phyloP scores from a whole-genome alignment of 2,888 invertebrate genomes.

The Pemphredon lugubris region DNA sequence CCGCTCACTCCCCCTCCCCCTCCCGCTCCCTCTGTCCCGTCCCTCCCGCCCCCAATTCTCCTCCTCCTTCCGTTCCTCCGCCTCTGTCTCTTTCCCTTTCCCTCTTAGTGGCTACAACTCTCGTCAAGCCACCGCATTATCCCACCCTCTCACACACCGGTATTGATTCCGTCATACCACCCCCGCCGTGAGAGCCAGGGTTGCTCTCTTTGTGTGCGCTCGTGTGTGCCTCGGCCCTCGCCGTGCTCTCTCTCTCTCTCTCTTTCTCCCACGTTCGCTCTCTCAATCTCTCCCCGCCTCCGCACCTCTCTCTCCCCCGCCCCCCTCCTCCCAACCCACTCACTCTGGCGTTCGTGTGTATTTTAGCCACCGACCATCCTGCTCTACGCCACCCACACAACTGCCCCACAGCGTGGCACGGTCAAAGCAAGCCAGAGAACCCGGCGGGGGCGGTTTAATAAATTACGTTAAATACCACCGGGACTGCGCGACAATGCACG shows the following conservation, averaged over 20 bases:
- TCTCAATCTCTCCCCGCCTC: no score
- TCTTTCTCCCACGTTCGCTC: no score
- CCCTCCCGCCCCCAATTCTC: neutral
- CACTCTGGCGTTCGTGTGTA: conserved; percentile 31
- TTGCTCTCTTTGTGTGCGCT: conserved; percentile 59
- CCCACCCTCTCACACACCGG: conserved; percentile 76
- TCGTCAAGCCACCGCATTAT: conserved; percentile 78
- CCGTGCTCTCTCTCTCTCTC: no score
- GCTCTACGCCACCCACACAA: conserved; percentile 9
- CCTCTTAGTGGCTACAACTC: conserved; percentile 68
- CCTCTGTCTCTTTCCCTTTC: conserved; percentile 29
- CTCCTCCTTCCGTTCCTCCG: conserved; percentile 24
- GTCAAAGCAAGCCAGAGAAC: conserved; percentile 48
- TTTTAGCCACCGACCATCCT: conserved; percentile 41
- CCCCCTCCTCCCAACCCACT: no score
- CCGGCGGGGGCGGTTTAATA: conserved; percentile 69
- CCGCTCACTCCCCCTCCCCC: neutral
- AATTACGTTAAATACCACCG: conserved; percentile 73
- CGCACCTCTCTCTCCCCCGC: no score
- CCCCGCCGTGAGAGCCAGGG: conserved; percentile 62
- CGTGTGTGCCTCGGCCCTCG: conserved; percentile 1
- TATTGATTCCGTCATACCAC: conserved; percentile 76
- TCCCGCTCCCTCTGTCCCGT: conserved; percentile 9
- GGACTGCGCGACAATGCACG: conserved; percentile 40
- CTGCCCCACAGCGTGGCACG: conserved; percentile 21